Evolutionary conservation across 2,113 vertebrate genomes (phyloP).

Genomic region (Mixornis gularis): DNA sequence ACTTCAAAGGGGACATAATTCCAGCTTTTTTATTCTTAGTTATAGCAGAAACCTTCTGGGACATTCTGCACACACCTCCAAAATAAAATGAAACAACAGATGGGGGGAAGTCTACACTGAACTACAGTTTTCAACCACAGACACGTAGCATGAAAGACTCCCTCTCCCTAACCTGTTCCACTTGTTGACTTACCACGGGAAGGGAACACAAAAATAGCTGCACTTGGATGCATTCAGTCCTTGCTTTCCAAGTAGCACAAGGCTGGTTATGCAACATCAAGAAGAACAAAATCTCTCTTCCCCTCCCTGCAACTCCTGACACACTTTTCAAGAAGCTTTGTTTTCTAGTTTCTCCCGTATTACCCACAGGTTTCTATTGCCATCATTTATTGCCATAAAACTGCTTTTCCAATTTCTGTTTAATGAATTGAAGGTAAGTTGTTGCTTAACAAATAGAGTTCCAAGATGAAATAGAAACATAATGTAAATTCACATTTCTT

Average conservation of each 20-base stretch:
- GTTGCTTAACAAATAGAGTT: not conserved
- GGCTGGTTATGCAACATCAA: not conserved
- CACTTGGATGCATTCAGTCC: not conserved
- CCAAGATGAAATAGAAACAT: not conserved
- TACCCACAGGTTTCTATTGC: not conserved
- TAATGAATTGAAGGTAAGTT: not conserved
- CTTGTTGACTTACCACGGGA: not conserved
- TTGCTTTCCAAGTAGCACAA: not conserved
- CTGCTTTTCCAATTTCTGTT: not conserved
- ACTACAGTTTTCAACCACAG: not conserved
- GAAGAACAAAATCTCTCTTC: not conserved
- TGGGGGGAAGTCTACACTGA: accelerated
- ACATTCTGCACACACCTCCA: not conserved
- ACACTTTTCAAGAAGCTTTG: not conserved
- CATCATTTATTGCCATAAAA: not conserved
- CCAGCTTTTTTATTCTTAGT: not conserved
- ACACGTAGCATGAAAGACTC: not conserved
- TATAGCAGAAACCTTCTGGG: not conserved
- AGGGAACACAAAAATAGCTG: not conserved
- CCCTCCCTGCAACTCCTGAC: not conserved
- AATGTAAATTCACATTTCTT: not conserved
- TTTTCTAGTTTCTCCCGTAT: not conserved
- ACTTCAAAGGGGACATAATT: not conserved
- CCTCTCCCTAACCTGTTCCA: not conserved
- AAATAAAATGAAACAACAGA: not conserved